Conservation (phyloP, 2,888 invertebrate genomes). For the Lottia gigantea region DNA sequence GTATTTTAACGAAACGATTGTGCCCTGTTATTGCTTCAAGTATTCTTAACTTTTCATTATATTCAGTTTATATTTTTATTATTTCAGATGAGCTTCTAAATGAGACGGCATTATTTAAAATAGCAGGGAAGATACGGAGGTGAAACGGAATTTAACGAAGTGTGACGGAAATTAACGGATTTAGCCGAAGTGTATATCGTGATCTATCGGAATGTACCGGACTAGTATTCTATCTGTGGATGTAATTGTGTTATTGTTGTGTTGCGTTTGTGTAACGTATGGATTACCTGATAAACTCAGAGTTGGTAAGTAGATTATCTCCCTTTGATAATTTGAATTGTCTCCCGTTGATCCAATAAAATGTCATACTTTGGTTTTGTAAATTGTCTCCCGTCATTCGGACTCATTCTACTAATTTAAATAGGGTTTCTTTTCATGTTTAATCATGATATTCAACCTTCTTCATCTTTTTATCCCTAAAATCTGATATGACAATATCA, state of each 20-base stretch:
- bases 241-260: background rate
- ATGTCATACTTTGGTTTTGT: too few relatives aligned
- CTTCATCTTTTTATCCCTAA: too few relatives aligned
- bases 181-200: slow-evolving; percentile 1
- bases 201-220: slow-evolving; percentile 8
- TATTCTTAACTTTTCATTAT: background rate
- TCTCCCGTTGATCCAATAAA: too few relatives aligned
- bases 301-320: background rate
- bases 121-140: background rate
- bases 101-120: background rate
- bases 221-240: background rate
- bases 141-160: background rate
- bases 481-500: too few relatives aligned
- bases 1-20: too few relatives aligned
- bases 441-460: too few relatives aligned
- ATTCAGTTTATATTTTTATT: background rate
- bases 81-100: background rate
- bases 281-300: slow-evolving; percentile 5
- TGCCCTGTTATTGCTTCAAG: too few relatives aligned
- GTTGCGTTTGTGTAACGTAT: background rate
- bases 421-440: too few relatives aligned
- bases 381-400: too few relatives aligned
- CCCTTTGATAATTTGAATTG: too few relatives aligned
- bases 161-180: background rate
- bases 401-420: too few relatives aligned